Evolutionary conservation across 2,888 invertebrate species (phyloP), one percentile per base, ranked within the genome.

Genomic region (Lucinisca nassula): DNA sequence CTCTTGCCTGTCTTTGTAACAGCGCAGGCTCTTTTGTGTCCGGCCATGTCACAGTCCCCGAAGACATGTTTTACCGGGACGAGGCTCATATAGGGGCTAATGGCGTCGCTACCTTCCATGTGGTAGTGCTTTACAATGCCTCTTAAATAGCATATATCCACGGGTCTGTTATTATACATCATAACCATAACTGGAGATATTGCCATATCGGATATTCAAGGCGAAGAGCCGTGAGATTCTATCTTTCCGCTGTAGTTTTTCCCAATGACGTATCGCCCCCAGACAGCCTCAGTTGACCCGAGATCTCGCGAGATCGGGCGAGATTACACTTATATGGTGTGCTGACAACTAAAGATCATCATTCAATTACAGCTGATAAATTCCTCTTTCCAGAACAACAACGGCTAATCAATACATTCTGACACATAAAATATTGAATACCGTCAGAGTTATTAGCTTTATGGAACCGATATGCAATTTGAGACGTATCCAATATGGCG

Each of bases 291-390:
- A 76, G 81, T 82, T 81, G 88, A 85, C 85, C 85, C 82, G 74
- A 79, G 84, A 70, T 70, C 78, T 78, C 76, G 84, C 81, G 55
- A 51, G 77, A 79, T 80, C 82, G 74, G 74, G 83, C 80, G 76
- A 83, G 82, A 58, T 79, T 79, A 75, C 82, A 83, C 86, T 79
- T 83, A 85, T 85, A 82, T 81, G 75, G 72, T 58, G 76, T 75
- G 84, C 81, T 83, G 88, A 85, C 85, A 89, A 80, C 75, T 37
- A 37, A 74, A 45, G 81, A 84, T 85, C 81, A 85, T 89, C 88
- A 86, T 85, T 89, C 83, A 78, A 83, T 85, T 85, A 85, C 81
- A 84, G 40, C 85, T 85, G 88, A 89, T 89, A 89, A 85, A 85
- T 85, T 74, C 78, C 37, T 72, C 78, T 81, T 89, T 84, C 55